Evolutionary conservation across 2,888 invertebrate species (phyloP), one percentile per base, ranked within the genome.

Genomic region (Notodromas monacha): DNA sequence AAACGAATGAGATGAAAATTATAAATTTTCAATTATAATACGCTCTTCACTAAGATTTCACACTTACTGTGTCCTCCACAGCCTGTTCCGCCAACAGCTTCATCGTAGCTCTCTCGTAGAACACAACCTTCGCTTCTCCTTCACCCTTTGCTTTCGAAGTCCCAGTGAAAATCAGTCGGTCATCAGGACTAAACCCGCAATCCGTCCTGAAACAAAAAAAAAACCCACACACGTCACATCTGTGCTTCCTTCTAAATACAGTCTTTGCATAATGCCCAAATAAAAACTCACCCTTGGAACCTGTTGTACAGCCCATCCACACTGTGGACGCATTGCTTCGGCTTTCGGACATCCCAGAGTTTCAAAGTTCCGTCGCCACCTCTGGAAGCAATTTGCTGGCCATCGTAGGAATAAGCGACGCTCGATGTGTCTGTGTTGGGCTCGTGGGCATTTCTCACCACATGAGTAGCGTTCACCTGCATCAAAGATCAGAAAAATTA

Each of bases 321-420:
- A 2, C 59, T 58, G 34, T 68, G 57, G 0, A 92, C 35, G 0
- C 74, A 68, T 36, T 63, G 57, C 42, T 72, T 84, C 33, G 79
- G 69, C 30, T 63, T 60, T 30, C 84, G 55, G 26, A 84, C 43
- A 44, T 92, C 89, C 84, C 89, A 99, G 1, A 96, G 48, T 48
- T 92, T 96, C 37, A 96, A 50, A 0, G 81, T 76, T 40, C 81
- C 79, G 46, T 99, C 96, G 37, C 72, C 70, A 31, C 70, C 68
- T 34, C 89, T 56, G 0, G 76, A 73, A 1, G 69, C 65, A 13
- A 89, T 46, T 38, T 61, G 54, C 16, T 61, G 57, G 1, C 74
- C 73, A 33, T 79, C 60, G 42, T 92, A 84, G 0, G 89, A 81
- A 45, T 77, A 92, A 2, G 63, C 56, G 16, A 96, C 54, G 32